Evolutionary conservation across 1,140 invertebrate species (phyloP).

Genomic region (Geopemphigus sp.): DNA sequence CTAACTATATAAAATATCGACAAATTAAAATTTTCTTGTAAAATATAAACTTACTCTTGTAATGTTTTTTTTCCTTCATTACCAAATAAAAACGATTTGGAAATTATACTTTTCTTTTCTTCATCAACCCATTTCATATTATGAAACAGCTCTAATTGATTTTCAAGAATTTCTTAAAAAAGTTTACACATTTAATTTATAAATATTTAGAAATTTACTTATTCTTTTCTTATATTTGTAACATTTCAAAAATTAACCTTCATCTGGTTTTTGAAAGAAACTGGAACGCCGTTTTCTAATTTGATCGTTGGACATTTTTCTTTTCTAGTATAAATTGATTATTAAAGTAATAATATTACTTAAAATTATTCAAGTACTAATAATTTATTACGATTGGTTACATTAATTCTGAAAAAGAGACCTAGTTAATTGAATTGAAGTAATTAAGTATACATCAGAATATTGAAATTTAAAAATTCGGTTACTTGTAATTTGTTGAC

Average conservation of each 20-base stretch:
- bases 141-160: constrained; percentile 16
- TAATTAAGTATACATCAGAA: no score
- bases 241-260: background rate
- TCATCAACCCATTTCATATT: constrained; percentile 11
- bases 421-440: no score
- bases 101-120: constrained; percentile 32
- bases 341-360: no score
- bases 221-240: background rate
- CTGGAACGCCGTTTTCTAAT: constrained; percentile 15
- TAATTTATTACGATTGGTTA: no score
- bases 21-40: background rate
- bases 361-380: no score
- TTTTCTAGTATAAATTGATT: no score
- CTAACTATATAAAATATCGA: background rate
- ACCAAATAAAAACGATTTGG: constrained; percentile 19
- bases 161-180: constrained; percentile 12
- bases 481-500: no score
- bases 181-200: background rate
- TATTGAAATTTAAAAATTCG: no score
- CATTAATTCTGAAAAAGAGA: no score
- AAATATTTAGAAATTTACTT: no score
- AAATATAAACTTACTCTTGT: constrained; percentile 7
- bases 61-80: background rate
- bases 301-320: background rate
- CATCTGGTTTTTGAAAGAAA: constrained; percentile 26